These are phyloP conservation scores for Cyanoderma ruficeps DNA, from an alignment of 2,113 vertebrate genomes.

Conservation along the genomic window DNA sequence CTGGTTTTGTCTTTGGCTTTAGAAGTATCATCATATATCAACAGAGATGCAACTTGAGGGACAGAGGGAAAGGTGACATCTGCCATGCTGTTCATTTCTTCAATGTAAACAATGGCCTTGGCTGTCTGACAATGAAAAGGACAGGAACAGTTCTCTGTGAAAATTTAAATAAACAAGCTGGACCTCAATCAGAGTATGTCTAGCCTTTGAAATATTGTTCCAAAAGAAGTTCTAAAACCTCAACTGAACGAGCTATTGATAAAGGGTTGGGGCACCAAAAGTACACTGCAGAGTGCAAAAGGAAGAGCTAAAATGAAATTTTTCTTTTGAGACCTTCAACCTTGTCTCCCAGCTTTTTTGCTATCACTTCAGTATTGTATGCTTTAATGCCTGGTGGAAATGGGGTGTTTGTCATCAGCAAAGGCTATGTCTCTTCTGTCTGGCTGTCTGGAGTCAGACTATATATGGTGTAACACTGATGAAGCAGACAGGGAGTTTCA, in stretches of 20 bases:
- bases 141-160: background rate
- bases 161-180: background rate
- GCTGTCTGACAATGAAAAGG: constrained; percentile 74
- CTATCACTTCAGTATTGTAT: background rate
- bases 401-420: background rate
- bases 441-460: background rate
- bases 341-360: background rate
- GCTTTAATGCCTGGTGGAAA: background rate
- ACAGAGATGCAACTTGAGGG: constrained; percentile 86
- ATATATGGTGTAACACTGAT: background rate
- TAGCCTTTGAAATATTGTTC: background rate
- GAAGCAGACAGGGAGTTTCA: background rate
- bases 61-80: constrained; percentile 94
- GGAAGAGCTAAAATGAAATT: background rate
- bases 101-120: constrained; percentile 92
- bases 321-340: background rate
- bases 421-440: background rate
- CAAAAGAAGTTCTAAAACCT: background rate
- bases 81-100: constrained; percentile 90
- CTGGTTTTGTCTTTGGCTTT: constrained; percentile 70
- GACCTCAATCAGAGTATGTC: background rate
- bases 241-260: background rate
- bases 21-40: constrained; percentile 84
- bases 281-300: background rate
- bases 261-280: background rate